These are phyloP conservation scores for Anguilla obscura DNA, from an alignment of 2,797 vertebrate genomes.

Conservation along the genomic window DNA sequence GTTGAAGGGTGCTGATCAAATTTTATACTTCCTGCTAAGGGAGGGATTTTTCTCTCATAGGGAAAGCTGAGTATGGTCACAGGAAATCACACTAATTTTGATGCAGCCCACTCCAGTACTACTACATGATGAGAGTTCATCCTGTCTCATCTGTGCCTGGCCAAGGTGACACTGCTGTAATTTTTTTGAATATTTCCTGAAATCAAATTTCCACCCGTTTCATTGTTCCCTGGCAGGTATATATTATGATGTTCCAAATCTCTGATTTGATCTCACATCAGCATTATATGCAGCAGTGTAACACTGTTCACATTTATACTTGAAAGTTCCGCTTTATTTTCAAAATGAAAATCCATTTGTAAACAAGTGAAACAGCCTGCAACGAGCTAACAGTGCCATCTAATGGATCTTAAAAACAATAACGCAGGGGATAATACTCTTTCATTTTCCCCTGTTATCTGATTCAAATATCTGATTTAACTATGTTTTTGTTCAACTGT, in stretches of 20 bases:
- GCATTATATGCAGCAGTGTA: background rate
- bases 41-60: background rate
- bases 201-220: background rate
- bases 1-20: background rate
- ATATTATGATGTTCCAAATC: background rate
- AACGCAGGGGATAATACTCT: too few species aligned
- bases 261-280: background rate
- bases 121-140: background rate
- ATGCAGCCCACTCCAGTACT: background rate
- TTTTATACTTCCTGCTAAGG: background rate
- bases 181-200: background rate
- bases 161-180: background rate
- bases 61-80: background rate
- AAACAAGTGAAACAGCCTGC: background rate
- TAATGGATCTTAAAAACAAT: background rate
- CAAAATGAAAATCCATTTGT: background rate
- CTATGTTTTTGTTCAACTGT: background rate
- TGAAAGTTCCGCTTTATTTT: background rate
- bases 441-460: background rate
- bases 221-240: background rate
- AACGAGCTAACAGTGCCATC: background rate
- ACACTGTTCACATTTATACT: background rate
- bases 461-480: background rate
- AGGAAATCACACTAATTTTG: background rate
- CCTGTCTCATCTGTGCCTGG: background rate